These are phyloP conservation scores for Morinoia aosen DNA, from an alignment of 2,888 invertebrate species.

Conservation along the genomic window DNA sequence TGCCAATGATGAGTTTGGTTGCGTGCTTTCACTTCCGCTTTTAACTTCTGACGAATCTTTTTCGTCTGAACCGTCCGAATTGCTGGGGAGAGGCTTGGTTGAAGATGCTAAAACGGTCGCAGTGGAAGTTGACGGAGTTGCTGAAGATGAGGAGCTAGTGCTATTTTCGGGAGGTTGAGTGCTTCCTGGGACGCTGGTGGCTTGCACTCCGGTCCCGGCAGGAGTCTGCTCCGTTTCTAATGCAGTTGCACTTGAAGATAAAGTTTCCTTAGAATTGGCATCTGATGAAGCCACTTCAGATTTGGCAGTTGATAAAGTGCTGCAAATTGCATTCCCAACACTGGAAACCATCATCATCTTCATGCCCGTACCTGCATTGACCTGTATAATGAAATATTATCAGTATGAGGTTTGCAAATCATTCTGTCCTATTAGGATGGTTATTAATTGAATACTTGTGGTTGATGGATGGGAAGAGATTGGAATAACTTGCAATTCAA, in stretches of 20 bases:
- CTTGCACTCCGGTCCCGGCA: not conserved
- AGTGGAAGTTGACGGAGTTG: not conserved
- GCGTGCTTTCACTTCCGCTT: constrained; percentile 30
- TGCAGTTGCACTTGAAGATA: not conserved
- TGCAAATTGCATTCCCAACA: constrained; percentile 70
- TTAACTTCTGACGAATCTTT: not conserved
- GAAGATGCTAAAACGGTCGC: not conserved
- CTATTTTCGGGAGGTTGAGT: not conserved
- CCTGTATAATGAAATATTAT: constrained; percentile 61
- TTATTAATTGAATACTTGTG: too few relatives aligned
- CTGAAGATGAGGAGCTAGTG: not conserved
- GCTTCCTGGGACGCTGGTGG: not conserved
- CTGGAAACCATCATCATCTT: constrained; percentile 76
- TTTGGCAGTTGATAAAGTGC: constrained; percentile 7
- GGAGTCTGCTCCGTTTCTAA: not conserved
- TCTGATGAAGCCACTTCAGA: not conserved
- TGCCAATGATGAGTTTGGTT: not conserved
- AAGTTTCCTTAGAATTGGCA: not conserved
- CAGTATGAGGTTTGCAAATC: too few relatives aligned
- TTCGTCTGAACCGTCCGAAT: not conserved
- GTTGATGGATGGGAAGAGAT: too few relatives aligned
- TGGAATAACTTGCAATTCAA: too few relatives aligned
- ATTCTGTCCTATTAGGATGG: too few relatives aligned
- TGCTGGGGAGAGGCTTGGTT: not conserved
- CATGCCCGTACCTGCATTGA: constrained; percentile 76